Evolutionary conservation across 2,797 vertebrate species (phyloP), one percentile per base, ranked within the genome.

Genomic region (Pangasius mekongensis): DNA sequence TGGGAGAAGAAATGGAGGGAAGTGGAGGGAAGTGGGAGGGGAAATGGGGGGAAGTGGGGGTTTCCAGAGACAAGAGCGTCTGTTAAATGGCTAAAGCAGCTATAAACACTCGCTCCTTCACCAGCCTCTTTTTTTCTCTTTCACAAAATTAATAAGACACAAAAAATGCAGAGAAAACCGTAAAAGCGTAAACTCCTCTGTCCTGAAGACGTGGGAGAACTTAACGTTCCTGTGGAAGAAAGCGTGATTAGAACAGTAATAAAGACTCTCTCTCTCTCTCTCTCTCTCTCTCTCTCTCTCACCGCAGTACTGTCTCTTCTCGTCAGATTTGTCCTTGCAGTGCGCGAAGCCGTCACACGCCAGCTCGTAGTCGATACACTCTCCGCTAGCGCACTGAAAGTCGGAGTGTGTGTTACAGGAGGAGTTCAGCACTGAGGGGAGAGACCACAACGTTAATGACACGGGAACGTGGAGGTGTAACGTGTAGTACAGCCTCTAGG

Each of bases 311-410:
- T 98, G 97, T 91, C 98, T 96, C 90, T 99, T 99, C 93, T 99
- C 98, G 89, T 99, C 98, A 0, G 98, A 99, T 91, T 97, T 98
- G 94, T 99, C 98, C 93, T 99, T 98, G 94, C 98, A 99, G 49
- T 99, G 98, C 52, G 96, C 93, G 16, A 96, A 71, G 39, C 98
- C 97, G 62, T 99, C 98, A 83, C 98, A 99, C 27, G 98, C 98
- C 43, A 98, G 93, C 88, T 97, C 96, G 91, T 99, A 99, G 94
- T 97, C 96, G 86, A 99, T 96, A 91, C 98, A 99, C 90, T 99
- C 98, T 62, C 98, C 97, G 2, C 99, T 99, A 6, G 97, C 97
- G 91, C 98, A 99, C 91, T 99, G 97, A 93, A 99, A 99, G 88
- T 99, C 97, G 1, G 95, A 97, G 92, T 98, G 97, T 87, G 97